A percentile compares a stretch with the other conserved stretches of the same genome.
Evolutionary conservation across 2,888 invertebrate species (phyloP).

Genomic region (Plebejus argus): DNA sequence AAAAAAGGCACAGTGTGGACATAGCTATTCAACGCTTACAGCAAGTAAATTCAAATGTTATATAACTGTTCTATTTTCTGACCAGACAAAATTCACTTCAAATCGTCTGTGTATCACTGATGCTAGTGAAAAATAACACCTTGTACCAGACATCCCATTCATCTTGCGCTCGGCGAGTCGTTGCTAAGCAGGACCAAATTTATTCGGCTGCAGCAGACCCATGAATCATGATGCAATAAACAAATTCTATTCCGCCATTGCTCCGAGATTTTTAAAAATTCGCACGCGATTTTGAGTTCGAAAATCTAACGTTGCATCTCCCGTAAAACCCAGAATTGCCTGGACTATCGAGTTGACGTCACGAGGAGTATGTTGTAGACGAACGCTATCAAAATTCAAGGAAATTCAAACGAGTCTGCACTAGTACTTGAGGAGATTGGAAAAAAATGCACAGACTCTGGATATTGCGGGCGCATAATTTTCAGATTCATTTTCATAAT

Average conservation of each 20-base stretch:
- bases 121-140: not conserved
- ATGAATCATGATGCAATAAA: constrained; percentile 75
- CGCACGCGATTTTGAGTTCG: constrained; percentile 49
- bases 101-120: not conserved
- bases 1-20: too few relatives aligned
- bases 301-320: constrained; percentile 35
- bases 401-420: constrained; percentile 76
- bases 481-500: constrained; percentile 78
- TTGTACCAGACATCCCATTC: not conserved
- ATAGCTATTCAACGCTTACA: not conserved
- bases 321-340: constrained; percentile 46
- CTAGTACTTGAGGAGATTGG: constrained; percentile 72
- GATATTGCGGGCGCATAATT: constrained; percentile 69
- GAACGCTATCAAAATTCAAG: constrained; percentile 77
- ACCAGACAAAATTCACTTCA: not conserved
- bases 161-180: constrained; percentile 30
- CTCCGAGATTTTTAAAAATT: constrained; percentile 47
- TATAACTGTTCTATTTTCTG: not conserved
- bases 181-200: constrained; percentile 51
- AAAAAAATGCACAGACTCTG: constrained; percentile 75
- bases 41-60: not conserved
- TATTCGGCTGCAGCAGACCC: constrained; percentile 76
- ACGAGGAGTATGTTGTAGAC: constrained; percentile 55
- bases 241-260: constrained; percentile 61
- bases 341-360: constrained; percentile 40